Evolutionary conservation across 2,797 vertebrate genomes (phyloP).

Genomic region (Catharus ustulatus): DNA sequence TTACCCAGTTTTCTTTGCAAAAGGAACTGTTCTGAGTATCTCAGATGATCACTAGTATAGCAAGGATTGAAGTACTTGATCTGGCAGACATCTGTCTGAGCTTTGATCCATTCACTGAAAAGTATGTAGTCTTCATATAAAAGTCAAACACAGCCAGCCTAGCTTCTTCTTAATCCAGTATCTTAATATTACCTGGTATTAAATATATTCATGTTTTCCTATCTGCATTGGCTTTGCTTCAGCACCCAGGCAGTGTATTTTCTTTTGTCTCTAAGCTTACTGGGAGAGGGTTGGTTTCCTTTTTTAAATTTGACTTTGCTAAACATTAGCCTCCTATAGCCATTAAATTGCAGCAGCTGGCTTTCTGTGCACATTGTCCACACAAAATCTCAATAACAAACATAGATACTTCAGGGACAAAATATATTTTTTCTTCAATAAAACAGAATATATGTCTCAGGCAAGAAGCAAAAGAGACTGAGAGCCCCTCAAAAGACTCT

Average conservation of each 20-base stretch:
- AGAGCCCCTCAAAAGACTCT: background rate
- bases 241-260: background rate
- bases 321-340: background rate
- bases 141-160: background rate
- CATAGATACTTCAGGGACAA: background rate
- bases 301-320: background rate
- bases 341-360: background rate
- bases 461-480: background rate
- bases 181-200: background rate
- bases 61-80: background rate
- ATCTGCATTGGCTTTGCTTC: background rate
- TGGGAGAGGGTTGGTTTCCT: background rate
- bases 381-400: background rate
- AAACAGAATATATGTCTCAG: background rate
- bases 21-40: background rate
- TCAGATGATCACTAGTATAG: background rate
- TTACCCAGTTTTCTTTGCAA: background rate
- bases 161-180: background rate
- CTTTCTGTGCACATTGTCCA: background rate
- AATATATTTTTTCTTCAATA: background rate
- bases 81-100: background rate
- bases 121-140: background rate
- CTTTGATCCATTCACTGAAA: background rate
- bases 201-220: background rate
- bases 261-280: background rate